Evolutionary conservation across 2,113 vertebrate genomes (phyloP).

Genomic region (Psophia crepitans): DNA sequence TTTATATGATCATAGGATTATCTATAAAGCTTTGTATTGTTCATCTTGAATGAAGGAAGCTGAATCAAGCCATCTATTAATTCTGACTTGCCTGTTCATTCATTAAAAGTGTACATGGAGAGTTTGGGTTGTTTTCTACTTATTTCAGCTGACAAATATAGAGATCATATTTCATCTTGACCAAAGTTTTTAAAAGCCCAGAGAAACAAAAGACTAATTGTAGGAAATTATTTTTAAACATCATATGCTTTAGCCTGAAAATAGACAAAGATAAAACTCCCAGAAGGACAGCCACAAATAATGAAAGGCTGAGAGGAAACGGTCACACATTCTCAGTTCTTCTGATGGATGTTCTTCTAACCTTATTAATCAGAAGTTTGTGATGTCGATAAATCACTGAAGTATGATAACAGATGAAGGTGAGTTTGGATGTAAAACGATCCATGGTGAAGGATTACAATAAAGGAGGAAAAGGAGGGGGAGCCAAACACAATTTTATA

Average conservation of each 20-base stretch:
- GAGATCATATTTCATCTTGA: not conserved
- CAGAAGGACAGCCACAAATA: constrained; percentile 9
- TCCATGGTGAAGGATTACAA: constrained; percentile 13
- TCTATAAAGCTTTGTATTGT: not conserved
- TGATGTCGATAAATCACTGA: not conserved
- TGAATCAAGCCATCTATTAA: not conserved
- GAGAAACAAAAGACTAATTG: not conserved
- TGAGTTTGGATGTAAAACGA: constrained; percentile 30
- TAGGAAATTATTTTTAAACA: constrained; percentile 18
- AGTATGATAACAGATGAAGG: constrained; percentile 37
- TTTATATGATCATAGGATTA: not conserved
- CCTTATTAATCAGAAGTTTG: constrained; percentile 18
- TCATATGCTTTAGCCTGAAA: not conserved
- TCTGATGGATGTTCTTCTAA: constrained; percentile 43
- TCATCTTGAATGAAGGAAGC: not conserved
- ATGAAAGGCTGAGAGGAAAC: constrained; percentile 34
- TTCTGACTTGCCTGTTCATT: not conserved
- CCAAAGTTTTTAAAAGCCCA: not conserved
- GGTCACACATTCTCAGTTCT: constrained; percentile 11
- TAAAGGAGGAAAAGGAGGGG: not conserved
- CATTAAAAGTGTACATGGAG: not conserved
- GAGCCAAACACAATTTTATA: not conserved
- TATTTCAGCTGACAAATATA: not conserved
- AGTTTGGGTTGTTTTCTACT: not conserved
- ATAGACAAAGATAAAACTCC: constrained; percentile 12